Conservation (phyloP, 2,113 vertebrate species). For the Arothron firmamentum region DNA sequence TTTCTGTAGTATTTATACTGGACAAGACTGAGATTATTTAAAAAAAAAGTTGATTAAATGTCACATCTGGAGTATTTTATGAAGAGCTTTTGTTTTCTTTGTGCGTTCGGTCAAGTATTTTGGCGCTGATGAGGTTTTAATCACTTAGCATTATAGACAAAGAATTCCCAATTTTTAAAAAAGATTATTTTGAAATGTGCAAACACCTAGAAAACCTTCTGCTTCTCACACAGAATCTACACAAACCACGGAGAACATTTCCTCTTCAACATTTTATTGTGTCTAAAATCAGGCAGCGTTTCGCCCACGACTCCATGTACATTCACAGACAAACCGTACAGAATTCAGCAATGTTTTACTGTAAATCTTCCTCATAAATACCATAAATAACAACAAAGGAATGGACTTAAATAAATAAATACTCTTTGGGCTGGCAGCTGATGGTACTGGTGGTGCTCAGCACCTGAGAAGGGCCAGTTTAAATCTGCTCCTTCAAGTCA, state of each 20-base stretch:
- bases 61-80: no score
- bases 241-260: conserved; percentile 2
- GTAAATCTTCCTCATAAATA: conserved; percentile 81
- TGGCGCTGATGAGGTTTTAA: no score
- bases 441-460: conserved; percentile 65
- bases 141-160: no score
- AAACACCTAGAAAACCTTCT: no score
- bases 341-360: not conserved
- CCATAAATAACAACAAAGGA: conserved; percentile 83
- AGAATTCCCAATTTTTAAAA: no score
- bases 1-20: not conserved
- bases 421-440: conserved; percentile 35
- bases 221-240: no score
- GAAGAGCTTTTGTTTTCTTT: no score
- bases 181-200: no score
- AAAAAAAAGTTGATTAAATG: no score
- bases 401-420: conserved; percentile 98
- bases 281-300: conserved; percentile 35
- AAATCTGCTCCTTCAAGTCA: conserved; percentile 41
- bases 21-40: no score
- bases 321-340: conserved; percentile 50
- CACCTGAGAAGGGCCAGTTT: conserved; percentile 47
- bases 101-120: no score
- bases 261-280: conserved; percentile 38
- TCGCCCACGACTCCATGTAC: conserved; percentile 33